phyloP scores from a whole-genome alignment of 2,797 vertebrate species.

The Falco biarmicus region DNA sequence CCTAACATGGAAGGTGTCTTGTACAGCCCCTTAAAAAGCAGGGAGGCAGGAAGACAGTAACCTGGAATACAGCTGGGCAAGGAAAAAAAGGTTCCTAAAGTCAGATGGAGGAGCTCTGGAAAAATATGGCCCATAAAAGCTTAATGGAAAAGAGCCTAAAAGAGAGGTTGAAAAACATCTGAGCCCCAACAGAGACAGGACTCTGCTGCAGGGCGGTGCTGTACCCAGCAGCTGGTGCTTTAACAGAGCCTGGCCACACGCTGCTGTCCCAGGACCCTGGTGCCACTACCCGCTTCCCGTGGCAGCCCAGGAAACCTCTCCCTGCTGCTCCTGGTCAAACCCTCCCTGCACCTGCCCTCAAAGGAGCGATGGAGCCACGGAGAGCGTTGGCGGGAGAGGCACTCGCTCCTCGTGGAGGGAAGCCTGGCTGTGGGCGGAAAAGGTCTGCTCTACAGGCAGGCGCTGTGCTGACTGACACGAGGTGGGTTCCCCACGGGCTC shows the following conservation, averaged over 20 bases:
- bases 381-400: background rate
- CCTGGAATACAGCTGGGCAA: background rate
- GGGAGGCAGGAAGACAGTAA: background rate
- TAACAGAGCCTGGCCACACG: background rate
- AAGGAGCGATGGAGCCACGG: background rate
- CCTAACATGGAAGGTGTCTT: background rate
- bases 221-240: background rate
- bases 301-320: background rate
- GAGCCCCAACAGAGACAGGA: background rate
- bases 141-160: background rate
- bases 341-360: background rate
- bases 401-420: fast-evolving
- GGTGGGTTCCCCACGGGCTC: background rate
- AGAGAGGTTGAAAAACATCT: background rate
- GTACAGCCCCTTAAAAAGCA: background rate
- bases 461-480: background rate
- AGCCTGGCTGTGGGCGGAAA: background rate
- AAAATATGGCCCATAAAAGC: background rate
- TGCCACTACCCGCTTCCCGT: background rate
- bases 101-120: background rate
- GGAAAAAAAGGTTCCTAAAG: background rate
- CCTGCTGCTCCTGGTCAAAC: background rate
- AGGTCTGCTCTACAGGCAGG: background rate
- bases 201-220: background rate
- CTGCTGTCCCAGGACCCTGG: background rate